Evolutionary conservation across 2,888 invertebrate genomes (phyloP).

Genomic region (Galerucella nymphaeae): DNA sequence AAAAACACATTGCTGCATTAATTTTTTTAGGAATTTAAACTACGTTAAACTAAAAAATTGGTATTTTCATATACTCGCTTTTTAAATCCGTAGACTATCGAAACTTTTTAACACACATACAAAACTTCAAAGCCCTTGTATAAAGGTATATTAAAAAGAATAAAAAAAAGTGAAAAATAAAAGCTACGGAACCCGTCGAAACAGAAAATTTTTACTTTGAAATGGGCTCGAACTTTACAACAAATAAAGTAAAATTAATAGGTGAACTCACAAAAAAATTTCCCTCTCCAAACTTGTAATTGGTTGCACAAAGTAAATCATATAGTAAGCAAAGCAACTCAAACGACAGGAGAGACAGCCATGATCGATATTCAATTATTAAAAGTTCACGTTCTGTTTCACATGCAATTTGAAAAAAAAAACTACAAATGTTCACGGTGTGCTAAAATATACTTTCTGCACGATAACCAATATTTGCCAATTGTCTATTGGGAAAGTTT

Average conservation of each 20-base stretch:
- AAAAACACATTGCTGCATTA: neutral
- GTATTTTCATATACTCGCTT: neutral
- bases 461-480: constrained; percentile 49
- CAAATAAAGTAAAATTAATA: constrained; percentile 48
- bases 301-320: constrained; percentile 60
- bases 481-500: constrained; percentile 47
- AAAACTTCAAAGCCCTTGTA: constrained; percentile 31
- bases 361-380: constrained; percentile 56
- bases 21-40: neutral
- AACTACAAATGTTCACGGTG: constrained; percentile 45
- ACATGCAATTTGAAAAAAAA: constrained; percentile 45
- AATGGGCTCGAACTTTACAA: constrained; percentile 42
- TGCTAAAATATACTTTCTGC: constrained; percentile 45
- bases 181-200: constrained; percentile 51
- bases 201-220: constrained; percentile 53
- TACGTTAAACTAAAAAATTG: neutral
- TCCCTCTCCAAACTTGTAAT: constrained; percentile 56
- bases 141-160: constrained; percentile 13
- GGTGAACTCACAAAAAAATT: constrained; percentile 49
- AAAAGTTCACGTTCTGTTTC: constrained; percentile 55
- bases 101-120: constrained; percentile 23
- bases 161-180: constrained; percentile 18
- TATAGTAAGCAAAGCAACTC: constrained; percentile 54
- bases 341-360: constrained; percentile 45
- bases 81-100: constrained; percentile 9